These are phyloP conservation scores for Macquaria ambigua DNA, from an alignment of 2,113 vertebrate genomes.

Conservation along the genomic window DNA sequence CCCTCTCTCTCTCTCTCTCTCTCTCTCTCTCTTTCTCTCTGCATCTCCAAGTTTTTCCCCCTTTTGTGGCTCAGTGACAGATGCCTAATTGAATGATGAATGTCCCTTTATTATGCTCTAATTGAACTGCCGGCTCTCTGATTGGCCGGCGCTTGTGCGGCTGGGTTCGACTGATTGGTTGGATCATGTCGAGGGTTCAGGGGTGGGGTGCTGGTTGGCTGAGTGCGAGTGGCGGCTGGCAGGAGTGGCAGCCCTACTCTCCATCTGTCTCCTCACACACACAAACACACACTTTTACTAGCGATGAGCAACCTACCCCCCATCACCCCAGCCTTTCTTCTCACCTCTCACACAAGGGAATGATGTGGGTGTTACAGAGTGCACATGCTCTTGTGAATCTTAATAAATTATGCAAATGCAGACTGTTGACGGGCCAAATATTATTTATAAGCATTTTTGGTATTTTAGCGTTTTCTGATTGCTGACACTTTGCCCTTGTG, in stretches of 20 bases:
- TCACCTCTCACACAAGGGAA: conserved; percentile 73
- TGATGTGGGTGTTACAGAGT: conserved; percentile 60
- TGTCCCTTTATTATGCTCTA: conserved; percentile 98
- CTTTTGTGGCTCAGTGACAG: conserved; percentile 95
- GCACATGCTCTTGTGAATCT: conserved; percentile 79
- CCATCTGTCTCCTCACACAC: conserved; percentile 93
- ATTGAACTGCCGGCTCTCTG: conserved; percentile 93
- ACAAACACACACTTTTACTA: conserved; percentile 32
- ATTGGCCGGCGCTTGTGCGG: conserved; percentile 89
- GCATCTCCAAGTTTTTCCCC: conserved; percentile 87
- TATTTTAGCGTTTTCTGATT: conserved; percentile 51
- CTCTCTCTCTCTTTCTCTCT: conserved; percentile 46
- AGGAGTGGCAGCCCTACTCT: conserved; percentile 86
- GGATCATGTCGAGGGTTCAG: conserved; percentile 9
- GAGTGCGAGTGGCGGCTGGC: conserved; percentile 81
- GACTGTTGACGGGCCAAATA: conserved; percentile 79
- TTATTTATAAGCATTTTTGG: conserved; percentile 47
- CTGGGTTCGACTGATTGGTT: conserved; percentile 83
- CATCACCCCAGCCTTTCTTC: conserved; percentile 71
- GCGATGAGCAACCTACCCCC: conserved; percentile 51
- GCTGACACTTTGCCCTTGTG: conserved; percentile 70
- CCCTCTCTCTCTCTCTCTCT: conserved; percentile 84
- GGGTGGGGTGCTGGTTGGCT: conserved; percentile 47
- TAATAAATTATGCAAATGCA: conserved; percentile 95
- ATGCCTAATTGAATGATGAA: conserved; percentile 99